Percentiles rank a stretch among this genome's conserved stretches.
Evolutionary conservation across 1,140 invertebrate genomes (phyloP).

Genomic region (Brachionus paranguensis): DNA sequence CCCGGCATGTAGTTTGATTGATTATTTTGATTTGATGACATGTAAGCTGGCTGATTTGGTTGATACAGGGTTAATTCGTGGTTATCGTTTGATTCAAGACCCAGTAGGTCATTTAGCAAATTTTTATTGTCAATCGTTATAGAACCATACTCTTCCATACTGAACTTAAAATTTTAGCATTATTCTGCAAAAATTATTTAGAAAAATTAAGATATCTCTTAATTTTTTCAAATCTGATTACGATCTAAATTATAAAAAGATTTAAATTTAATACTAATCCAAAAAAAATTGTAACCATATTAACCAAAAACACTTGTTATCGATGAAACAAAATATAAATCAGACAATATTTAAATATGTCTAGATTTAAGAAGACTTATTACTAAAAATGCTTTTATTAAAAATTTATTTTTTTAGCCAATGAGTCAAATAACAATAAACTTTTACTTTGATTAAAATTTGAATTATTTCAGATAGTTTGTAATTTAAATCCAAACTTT

Average conservation of each 20-base stretch:
- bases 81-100: background rate
- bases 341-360: background rate
- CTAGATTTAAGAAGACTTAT: background rate
- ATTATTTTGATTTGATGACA: background rate
- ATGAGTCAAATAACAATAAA: background rate
- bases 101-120: constrained; percentile 21
- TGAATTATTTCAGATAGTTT: background rate
- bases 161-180: background rate
- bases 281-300: background rate
- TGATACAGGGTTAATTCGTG: background rate
- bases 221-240: background rate
- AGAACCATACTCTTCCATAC: constrained; percentile 20
- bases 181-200: background rate
- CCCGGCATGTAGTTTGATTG: background rate
- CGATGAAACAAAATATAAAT: background rate
- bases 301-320: background rate
- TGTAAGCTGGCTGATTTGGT: background rate
- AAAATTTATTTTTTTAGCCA: background rate
- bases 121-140: constrained; percentile 38
- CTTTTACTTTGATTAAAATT: background rate
- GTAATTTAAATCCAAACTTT: background rate
- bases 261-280: background rate
- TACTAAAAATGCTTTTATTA: background rate
- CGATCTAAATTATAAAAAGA: background rate
- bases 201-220: background rate